Conservation (phyloP, 2,113 vertebrate species). For the Neodontobutis hainanensis region DNA sequence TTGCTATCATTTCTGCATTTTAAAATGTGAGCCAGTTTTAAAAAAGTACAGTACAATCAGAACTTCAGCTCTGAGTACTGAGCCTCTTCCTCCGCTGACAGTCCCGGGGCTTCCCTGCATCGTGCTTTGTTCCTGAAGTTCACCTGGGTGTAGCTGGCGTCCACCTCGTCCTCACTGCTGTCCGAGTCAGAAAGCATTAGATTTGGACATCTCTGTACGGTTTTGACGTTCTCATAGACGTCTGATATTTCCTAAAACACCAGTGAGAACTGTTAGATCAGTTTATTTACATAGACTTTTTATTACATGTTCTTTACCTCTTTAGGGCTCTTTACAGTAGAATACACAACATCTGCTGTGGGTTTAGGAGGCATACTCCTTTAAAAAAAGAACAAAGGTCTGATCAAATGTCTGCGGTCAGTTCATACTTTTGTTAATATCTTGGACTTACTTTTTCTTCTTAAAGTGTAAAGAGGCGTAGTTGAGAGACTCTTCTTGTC, state of each 20-base stretch:
- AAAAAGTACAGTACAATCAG: constrained; percentile 7
- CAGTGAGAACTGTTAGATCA: neutral
- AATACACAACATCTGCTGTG: constrained; percentile 24
- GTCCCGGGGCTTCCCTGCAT: constrained; percentile 1
- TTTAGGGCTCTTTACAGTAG: constrained; percentile 23
- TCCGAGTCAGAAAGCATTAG: constrained; percentile 31
- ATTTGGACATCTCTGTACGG: neutral
- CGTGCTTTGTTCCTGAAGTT: constrained; percentile 25
- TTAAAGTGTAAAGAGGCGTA: constrained; percentile 54
- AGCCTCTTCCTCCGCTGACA: constrained; percentile 50
- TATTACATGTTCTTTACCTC: constrained; percentile 41
- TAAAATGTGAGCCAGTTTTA: too few species aligned
- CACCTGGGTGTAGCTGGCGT: constrained; percentile 62
- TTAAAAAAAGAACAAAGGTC: neutral
- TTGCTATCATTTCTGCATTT: too few species aligned
- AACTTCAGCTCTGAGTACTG: constrained; percentile 62
- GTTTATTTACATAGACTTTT: neutral
- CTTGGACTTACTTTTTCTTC: constrained; percentile 31
- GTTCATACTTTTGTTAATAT: neutral
- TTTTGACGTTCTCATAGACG: constrained; percentile 67
- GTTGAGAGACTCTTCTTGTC: constrained; percentile 35
- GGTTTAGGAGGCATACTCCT: constrained; percentile 8
- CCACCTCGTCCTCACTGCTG: constrained; percentile 61
- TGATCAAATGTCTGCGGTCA: neutral
- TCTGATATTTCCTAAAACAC: neutral